These are phyloP conservation scores for Drosophila basisetae DNA, from an alignment of 2,888 invertebrate genomes.

Conservation along the genomic window DNA sequence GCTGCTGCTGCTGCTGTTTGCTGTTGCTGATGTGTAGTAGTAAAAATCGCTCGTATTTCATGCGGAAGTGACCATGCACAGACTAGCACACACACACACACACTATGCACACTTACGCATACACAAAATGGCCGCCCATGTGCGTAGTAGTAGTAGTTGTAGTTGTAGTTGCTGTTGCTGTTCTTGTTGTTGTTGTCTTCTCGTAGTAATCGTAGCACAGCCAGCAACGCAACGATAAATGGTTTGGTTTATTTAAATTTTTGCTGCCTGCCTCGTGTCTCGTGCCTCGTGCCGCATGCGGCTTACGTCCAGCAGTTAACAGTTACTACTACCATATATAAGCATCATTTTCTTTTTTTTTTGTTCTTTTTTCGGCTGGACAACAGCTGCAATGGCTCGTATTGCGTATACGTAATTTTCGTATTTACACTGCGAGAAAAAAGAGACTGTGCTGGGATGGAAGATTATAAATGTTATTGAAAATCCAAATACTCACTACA, in stretches of 20 bases:
- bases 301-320: slow-evolving; percentile 48
- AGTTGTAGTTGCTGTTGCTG: background rate
- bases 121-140: slow-evolving; percentile 57
- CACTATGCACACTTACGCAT: slow-evolving; percentile 22
- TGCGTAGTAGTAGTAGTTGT: slow-evolving; percentile 55
- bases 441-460: background rate
- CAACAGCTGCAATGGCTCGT: slow-evolving; percentile 52
- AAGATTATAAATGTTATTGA: background rate
- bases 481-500: background rate
- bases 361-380: slow-evolving; percentile 13
- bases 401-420: slow-evolving; percentile 57
- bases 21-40: slow-evolving; percentile 78
- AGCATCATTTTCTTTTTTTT: slow-evolving; percentile 3
- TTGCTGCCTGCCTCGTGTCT: slow-evolving; percentile 21
- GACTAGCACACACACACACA: slow-evolving; percentile 15
- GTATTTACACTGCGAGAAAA: slow-evolving; percentile 27
- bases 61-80: slow-evolving; percentile 75
- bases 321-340: slow-evolving; percentile 34
- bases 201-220: slow-evolving; percentile 60
- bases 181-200: slow-evolving; percentile 26
- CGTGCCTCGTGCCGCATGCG: slow-evolving; percentile 19
- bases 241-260: slow-evolving; percentile 80
- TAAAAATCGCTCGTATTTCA: slow-evolving; percentile 80
- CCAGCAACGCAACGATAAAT: slow-evolving; percentile 73
- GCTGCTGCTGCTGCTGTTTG: slow-evolving; percentile 37